Percentiles rank a stretch among this genome's conserved stretches.
These are phyloP conservation scores for Pantherophis guttatus DNA, from an alignment of 2,113 vertebrate genomes.

Conservation along the genomic window DNA sequence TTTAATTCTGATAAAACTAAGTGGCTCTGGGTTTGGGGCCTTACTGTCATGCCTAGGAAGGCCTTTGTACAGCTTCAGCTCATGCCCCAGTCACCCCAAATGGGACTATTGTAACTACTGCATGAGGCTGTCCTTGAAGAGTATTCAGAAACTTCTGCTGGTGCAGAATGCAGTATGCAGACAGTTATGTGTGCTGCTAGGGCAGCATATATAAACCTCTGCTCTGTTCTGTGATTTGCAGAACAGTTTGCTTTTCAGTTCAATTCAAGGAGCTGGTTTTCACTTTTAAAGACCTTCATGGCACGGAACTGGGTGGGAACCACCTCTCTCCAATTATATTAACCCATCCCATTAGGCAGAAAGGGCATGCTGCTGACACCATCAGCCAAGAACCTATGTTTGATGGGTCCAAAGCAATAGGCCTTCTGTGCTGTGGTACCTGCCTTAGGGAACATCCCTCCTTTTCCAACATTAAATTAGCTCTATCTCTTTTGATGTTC, in stretches of 20 bases:
- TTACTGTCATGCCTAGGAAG: background rate
- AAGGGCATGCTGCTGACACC: background rate
- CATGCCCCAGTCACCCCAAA: background rate
- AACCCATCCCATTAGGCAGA: background rate
- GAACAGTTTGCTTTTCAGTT: background rate
- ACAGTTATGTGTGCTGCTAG: background rate
- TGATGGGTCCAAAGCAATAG: background rate
- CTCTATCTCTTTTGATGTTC: background rate
- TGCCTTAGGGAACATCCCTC: background rate
- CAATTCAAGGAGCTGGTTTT: background rate
- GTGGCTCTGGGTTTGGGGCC: background rate
- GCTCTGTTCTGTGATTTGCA: background rate
- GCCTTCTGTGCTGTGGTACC: background rate
- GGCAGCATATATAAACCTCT: background rate
- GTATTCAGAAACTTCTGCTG: background rate
- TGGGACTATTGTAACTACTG: background rate
- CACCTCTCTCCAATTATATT: background rate
- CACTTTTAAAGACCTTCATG: background rate
- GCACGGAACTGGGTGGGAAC: background rate
- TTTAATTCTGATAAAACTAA: background rate
- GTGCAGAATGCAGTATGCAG: background rate
- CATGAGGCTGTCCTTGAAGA: background rate
- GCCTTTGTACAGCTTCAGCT: background rate
- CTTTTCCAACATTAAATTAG: background rate
- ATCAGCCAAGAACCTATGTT: background rate